These are phyloP conservation scores for Saguinus midas DNA, from an alignment of 2,113 vertebrate species.

Conservation along the genomic window DNA sequence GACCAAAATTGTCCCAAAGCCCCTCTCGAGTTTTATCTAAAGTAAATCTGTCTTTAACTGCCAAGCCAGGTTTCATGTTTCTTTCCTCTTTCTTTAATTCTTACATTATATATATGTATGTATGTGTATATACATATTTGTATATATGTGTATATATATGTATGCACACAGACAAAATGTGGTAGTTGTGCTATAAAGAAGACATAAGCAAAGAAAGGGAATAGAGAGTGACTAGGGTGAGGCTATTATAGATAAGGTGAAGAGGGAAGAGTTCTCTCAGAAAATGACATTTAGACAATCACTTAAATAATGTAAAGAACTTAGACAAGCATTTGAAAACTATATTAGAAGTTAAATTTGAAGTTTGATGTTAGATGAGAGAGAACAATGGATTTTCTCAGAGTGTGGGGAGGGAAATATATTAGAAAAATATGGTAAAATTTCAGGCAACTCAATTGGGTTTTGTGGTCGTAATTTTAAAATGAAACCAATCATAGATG, in stretches of 20 bases:
- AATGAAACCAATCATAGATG: not conserved
- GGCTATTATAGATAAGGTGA: not conserved
- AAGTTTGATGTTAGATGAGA: not conserved
- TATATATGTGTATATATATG: not conserved
- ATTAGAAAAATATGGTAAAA: not conserved
- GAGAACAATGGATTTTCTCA: not conserved
- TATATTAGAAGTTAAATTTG: not conserved
- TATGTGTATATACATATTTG: no score
- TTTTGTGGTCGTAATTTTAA: not conserved
- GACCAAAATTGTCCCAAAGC: no score
- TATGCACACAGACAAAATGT: not conserved
- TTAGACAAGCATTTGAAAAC: not conserved
- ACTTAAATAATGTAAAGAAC: not conserved
- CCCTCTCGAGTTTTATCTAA: no score
- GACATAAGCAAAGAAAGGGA: not conserved
- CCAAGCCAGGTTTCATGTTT: no score
- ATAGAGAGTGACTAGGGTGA: not conserved
- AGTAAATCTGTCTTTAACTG: no score
- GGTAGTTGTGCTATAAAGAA: not conserved
- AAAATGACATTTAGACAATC: not conserved
- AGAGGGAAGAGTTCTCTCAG: not conserved
- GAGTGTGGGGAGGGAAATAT: not conserved
- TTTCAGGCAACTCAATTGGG: not conserved
- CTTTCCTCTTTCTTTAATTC: no score
- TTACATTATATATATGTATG: not conserved